Base-by-base conservation (phyloP, 2,113 vertebrate species). In the Muscicapa adusta region DNA sequence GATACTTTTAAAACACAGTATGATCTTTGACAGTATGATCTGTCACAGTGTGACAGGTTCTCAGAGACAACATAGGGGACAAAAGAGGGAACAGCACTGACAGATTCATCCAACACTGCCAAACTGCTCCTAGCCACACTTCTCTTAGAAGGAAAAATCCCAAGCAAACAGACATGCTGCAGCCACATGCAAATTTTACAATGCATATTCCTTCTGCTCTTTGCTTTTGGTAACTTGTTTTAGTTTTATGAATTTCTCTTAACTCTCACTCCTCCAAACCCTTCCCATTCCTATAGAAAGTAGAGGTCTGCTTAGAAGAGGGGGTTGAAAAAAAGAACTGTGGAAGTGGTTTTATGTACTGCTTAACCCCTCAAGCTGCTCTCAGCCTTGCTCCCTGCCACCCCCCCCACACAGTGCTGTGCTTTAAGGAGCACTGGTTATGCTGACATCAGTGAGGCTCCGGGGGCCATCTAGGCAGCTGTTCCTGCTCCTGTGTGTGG, bases 401-500 rank as follows among this genome's bases (percentile, higher is more conserved):
- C 34, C 18, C 85, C 73, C 62, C 42, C 4, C 85, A 34, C 53
- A 29, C 20, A 0, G 71, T 42, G 48, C 50, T 0, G 78, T 9
- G 16, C 83, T 94, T 89, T 66, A 89, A 91, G 91, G 93, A 96
- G 95, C 13, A 0, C 71, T 76, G 93, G 77, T 79, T 93, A 33
- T 43, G 93, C 94, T 95, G 96, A 97, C 93, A 97, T 78, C 85
- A 96, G 96, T 91, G 90, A 91, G 91, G 93, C 96, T 95, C 95
- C 53, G 14, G 95, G 90, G 95, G 93, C 96, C 92, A 88, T 77
- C 60, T 2, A 88, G 90, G 94, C 95, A 96, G 96, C 95, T 97
- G 95, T 14, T 96, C 78, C 85, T 96, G 94, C 95, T 97, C 95
- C 96, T 86, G 95, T 96, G 83, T 14, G 24, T 90, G 96, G 95